Base-by-base conservation (phyloP, 2,888 invertebrate genomes). In the Meiosimyza decipiens region DNA sequence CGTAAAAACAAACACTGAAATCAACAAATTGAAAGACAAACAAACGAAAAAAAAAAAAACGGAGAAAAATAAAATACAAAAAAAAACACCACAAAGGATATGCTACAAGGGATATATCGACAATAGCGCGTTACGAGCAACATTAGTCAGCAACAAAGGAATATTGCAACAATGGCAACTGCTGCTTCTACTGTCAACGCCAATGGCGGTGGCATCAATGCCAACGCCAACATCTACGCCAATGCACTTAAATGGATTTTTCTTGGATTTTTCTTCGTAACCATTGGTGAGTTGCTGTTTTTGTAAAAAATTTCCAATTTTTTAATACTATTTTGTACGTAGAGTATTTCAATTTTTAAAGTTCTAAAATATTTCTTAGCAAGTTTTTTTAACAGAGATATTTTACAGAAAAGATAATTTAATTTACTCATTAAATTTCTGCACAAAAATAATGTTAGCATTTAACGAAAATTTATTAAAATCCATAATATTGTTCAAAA, bases 231-330 rank as follows among this genome's bases (percentile, higher is more conserved):
- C 57, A 51, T 40, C 9, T 40, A 40, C 9, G 74, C 64, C 71
- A 71, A 66, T 16, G 52, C 71, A 67, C 57, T 73, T 59, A 74
- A 76, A 73, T 76, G 74, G 76, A 73, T 76, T 63, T 64, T 74
- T 15, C 68, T 76, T 22, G 67, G 71, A 52, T 63, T 60, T 59
- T 71, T 70, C 33, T 59, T 74, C 15, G 59, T 69, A 40, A 33
- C 71, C 28, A 71, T 76, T 13, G 76, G 76, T 74, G 70, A 76
- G 74, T 73, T 47, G 18, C 16, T 47, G 12, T 6, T 12, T n/a
- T 33, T 54, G 5, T 18, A 18, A 28, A 57, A 57, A 28, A 28
- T 12, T 7, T 6, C 57, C 18, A 16, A 57, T 3, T 11, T 57
- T 57, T 1, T 22, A 5, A 4, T 1, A 18, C 9, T 15, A 3